Conservation (phyloP, 2,797 vertebrate genomes). For the Rhynchotus rufescens region DNA sequence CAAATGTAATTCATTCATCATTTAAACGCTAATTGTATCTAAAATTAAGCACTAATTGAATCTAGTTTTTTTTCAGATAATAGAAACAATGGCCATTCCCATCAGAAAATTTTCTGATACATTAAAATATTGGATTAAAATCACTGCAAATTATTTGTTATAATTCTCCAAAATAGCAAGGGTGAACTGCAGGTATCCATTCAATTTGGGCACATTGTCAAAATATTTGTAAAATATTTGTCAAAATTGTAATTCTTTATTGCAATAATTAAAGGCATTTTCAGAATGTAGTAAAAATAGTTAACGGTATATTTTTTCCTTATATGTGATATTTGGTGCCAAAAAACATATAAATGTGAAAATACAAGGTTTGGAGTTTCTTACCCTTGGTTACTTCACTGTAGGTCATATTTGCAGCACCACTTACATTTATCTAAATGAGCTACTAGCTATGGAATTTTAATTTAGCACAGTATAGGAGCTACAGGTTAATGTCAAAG, state of each 20-base stretch:
- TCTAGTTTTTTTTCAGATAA: neutral
- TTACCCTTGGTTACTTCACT: neutral
- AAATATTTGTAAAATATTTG: neutral
- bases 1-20: slow-evolving; percentile 36
- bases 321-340: neutral
- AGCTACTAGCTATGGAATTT: neutral
- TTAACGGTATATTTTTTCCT: neutral
- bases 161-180: slow-evolving; percentile 19
- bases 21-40: slow-evolving; percentile 40
- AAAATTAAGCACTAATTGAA: neutral
- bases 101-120: neutral
- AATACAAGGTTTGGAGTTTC: neutral
- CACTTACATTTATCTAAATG: neutral
- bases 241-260: neutral
- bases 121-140: neutral
- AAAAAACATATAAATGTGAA: neutral
- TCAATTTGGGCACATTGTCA: neutral
- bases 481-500: neutral
- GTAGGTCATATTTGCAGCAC: neutral
- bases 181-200: neutral
- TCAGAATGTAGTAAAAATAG: neutral
- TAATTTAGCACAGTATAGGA: neutral
- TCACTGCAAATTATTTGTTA: neutral
- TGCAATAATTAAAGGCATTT: neutral
- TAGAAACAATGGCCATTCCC: neutral